Base-by-base conservation (phyloP, 2,888 invertebrate species). In the Timandra comae region DNA sequence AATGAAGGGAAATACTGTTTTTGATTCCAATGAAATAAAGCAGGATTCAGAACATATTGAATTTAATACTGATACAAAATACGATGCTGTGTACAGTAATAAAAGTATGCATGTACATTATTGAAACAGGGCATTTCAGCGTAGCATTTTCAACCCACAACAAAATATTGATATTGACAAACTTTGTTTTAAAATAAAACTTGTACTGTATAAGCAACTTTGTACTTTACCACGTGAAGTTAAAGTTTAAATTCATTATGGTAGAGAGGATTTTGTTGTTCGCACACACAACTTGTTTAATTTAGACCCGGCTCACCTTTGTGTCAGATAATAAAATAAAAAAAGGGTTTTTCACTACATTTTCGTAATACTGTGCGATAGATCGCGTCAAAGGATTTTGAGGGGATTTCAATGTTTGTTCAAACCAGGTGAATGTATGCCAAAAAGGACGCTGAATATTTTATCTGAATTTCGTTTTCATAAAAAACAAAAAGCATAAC, bases 221-320 rank as follows among this genome's bases (percentile, higher is more conserved):
- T 49, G 34, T 41, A 48, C 55, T 56, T 49, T 59, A 60, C 38
- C 20, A 6, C 20, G 29, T 31, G 30, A 28, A 23, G 31, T 38
- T 54, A 66, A 56, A 56, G 63, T 57, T 55, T 47, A 45, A 34
- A 52, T 55, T 61, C 23, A 38, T 32, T 41, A 16, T 45, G 46
- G 39, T 45, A 44, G 2, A 34, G 35, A 37, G 24, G 29, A 25
- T 38, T 39, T 40, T 35, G 49, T 16, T 16, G 44, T 48, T 38
- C 51, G 50, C 33, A 38, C 46, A 35, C 46, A 34, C 49, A 59
- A 61, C 61, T 63, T 67, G 64, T 72, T 71, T 73, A 70, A 71
- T 71, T 71, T 65, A 46, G 59, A 46, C 62, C 50, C 56, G 49
- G 56, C 55, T 57, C 60, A 68, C 72, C 73, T 72, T 69, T 74